These are phyloP conservation scores for Euplagia quadripunctaria DNA, from an alignment of 2,888 invertebrate genomes.

Conservation along the genomic window DNA sequence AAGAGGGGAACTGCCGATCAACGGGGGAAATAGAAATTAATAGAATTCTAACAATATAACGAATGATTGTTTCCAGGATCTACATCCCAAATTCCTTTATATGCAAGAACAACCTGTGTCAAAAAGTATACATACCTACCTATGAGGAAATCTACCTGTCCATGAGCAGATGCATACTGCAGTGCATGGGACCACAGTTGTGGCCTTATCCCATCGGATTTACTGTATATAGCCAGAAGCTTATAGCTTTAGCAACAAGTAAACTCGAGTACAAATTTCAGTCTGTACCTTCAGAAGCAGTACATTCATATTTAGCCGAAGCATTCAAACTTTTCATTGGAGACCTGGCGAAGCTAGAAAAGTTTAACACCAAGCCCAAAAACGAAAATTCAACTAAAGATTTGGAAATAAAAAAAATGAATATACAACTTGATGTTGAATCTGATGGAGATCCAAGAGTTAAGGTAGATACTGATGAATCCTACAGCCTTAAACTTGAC, in stretches of 20 bases:
- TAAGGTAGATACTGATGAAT: slow-evolving; percentile 90
- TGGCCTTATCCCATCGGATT: slow-evolving; percentile 93
- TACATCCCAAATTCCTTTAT: slow-evolving; percentile 55
- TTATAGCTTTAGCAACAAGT: slow-evolving; percentile 85
- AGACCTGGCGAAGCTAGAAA: slow-evolving; percentile 80
- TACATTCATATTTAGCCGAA: slow-evolving; percentile 68
- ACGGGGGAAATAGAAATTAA: not conserved
- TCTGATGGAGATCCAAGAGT: slow-evolving; percentile 86
- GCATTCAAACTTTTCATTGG: slow-evolving; percentile 84
- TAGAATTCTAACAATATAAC: not conserved
- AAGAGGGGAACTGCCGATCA: not conserved
- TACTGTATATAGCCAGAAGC: slow-evolving; percentile 87
- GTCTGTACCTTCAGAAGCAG: slow-evolving; percentile 68
- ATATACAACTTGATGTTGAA: slow-evolving; percentile 83
- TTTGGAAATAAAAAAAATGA: slow-evolving; percentile 63
- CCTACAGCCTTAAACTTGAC: slow-evolving; percentile 88
- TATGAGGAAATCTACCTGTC: slow-evolving; percentile 66
- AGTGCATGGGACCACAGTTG: slow-evolving; percentile 90
- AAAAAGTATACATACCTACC: slow-evolving; percentile 62
- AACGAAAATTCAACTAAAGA: slow-evolving; percentile 53
- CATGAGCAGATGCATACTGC: slow-evolving; percentile 90
- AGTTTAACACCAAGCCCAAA: slow-evolving; percentile 59
- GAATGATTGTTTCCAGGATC: slow-evolving; percentile 26
- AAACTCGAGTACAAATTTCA: slow-evolving; percentile 84
- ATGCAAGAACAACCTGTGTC: slow-evolving; percentile 67